Percentiles rank a stretch among this genome's conserved stretches.
These are phyloP conservation scores for Tychaedon coryphoeus DNA, from an alignment of 2,113 vertebrate genomes.

Conservation along the genomic window DNA sequence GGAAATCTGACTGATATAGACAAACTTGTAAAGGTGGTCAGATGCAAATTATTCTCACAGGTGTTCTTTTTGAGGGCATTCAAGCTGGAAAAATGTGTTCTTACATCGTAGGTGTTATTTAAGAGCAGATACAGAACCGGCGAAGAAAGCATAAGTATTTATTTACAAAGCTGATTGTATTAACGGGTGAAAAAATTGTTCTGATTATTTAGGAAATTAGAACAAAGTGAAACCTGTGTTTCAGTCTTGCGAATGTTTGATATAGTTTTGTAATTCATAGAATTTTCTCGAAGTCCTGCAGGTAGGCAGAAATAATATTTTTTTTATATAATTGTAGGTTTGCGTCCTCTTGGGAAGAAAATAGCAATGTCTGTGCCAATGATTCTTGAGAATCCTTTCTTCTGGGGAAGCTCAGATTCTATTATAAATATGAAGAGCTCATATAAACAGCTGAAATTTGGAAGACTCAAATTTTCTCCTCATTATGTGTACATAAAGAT, in stretches of 20 bases:
- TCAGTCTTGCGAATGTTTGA: background rate
- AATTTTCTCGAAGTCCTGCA: background rate
- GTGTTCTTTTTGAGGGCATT: background rate
- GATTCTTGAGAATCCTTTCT: background rate
- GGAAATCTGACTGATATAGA: background rate
- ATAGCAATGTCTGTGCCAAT: background rate
- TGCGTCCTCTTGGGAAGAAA: background rate
- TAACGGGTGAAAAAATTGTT: background rate
- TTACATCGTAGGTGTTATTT: background rate
- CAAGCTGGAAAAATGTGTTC: background rate
- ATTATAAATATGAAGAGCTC: background rate
- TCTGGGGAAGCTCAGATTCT: background rate
- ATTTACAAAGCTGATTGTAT: background rate
- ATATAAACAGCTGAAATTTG: background rate
- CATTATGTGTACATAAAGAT: background rate
- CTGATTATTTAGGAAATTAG: background rate
- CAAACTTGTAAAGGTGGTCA: background rate
- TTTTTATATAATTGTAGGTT: fast-evolving
- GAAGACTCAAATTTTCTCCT: background rate
- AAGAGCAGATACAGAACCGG: background rate
- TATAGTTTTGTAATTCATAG: background rate
- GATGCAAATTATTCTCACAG: background rate
- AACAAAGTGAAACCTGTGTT: background rate
- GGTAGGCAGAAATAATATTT: background rate
- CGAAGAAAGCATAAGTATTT: background rate